A percentile compares a stretch with the other conserved stretches of the same genome.
phyloP scores from a whole-genome alignment of 2,797 vertebrate genomes.

The Propithecus perrieri region DNA sequence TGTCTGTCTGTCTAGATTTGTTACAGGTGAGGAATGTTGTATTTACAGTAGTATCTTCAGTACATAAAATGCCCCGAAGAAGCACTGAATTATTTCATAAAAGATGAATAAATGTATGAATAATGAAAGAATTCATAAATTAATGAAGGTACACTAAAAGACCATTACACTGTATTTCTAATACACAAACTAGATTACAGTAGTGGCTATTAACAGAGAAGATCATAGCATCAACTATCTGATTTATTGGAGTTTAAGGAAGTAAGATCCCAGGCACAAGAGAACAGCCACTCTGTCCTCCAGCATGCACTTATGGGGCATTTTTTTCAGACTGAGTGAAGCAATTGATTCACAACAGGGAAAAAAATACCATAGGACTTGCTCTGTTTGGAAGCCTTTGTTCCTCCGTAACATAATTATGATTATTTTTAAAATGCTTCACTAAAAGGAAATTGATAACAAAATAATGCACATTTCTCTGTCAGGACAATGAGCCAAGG shows the following conservation, averaged over 20 bases:
- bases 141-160: background rate
- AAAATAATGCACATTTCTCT: slow-evolving; percentile 77
- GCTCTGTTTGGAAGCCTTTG: slow-evolving; percentile 64
- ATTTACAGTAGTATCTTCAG: background rate
- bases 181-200: background rate
- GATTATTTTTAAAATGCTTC: slow-evolving; percentile 53
- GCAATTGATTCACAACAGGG: background rate
- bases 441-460: slow-evolving; percentile 77
- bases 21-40: background rate
- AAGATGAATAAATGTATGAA: background rate
- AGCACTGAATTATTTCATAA: background rate
- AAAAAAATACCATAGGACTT: background rate
- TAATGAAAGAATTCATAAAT: background rate
- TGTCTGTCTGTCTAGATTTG: background rate
- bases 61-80: background rate
- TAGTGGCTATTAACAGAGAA: background rate
- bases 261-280: background rate
- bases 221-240: background rate
- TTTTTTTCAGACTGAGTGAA: background rate
- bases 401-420: slow-evolving; percentile 61
- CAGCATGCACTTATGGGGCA: background rate
- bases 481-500: slow-evolving; percentile 61
- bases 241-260: background rate
- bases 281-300: background rate
- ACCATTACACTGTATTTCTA: background rate